phyloP scores from a whole-genome alignment of 2,113 vertebrate species.

The Bufo gargarizans region DNA sequence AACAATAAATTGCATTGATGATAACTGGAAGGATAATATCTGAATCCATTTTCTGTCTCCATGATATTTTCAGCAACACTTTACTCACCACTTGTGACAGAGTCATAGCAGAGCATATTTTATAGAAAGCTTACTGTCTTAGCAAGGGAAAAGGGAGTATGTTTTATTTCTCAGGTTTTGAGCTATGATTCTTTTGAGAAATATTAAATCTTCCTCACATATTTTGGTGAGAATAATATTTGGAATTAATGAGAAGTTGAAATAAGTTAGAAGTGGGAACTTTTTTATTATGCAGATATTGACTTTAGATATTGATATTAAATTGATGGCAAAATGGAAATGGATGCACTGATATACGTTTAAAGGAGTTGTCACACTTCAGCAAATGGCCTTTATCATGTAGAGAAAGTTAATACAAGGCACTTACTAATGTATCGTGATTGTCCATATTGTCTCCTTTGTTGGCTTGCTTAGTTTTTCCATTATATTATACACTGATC shows the following conservation, averaged over 20 bases:
- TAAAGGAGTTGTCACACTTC: too few species aligned
- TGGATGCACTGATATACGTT: too few species aligned
- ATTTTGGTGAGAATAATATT: neutral
- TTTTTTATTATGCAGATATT: neutral
- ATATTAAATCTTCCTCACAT: slow-evolving; percentile 18
- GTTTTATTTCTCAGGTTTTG: slow-evolving; percentile 18
- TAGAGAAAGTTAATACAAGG: too few species aligned
- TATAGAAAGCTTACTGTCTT: neutral
- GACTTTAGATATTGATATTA: neutral
- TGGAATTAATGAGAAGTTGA: slow-evolving; percentile 7
- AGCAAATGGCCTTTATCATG: too few species aligned
- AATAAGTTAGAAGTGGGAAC: neutral
- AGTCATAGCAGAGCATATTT: neutral
- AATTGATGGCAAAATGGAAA: too few species aligned
- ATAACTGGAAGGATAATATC: slow-evolving; percentile 24
- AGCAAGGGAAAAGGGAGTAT: neutral
- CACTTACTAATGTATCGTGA: too few species aligned
- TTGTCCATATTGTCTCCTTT: too few species aligned
- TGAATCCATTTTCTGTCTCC: slow-evolving; percentile 2
- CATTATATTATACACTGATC: too few species aligned
- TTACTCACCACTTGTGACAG: neutral
- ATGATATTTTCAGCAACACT: neutral
- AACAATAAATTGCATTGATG: slow-evolving; percentile 7
- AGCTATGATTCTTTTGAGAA: slow-evolving; percentile 7
- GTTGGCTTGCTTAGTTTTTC: too few species aligned